phyloP scores from a whole-genome alignment of 2,113 vertebrate genomes.

The Coptodon rendalli region DNA sequence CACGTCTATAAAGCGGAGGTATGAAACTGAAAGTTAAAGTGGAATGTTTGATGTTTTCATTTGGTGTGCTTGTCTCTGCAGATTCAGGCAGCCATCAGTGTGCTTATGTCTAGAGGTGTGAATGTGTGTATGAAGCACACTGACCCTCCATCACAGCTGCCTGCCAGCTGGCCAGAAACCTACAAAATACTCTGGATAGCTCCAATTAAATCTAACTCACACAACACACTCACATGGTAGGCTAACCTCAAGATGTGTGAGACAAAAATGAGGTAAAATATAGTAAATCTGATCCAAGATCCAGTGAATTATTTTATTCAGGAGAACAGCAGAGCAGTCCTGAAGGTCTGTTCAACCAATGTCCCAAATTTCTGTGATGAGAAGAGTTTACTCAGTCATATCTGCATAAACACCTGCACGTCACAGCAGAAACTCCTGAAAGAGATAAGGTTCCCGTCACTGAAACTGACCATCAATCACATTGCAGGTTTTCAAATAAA shows the following conservation, averaged over 20 bases:
- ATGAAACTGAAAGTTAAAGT: not conserved
- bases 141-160: conserved; percentile 45
- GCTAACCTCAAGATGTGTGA: not conserved
- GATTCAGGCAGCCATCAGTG: not conserved
- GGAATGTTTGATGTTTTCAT: not conserved
- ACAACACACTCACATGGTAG: not conserved
- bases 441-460: not conserved
- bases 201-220: not conserved
- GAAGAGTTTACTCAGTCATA: not conserved
- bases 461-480: not conserved
- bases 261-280: not conserved
- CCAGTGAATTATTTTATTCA: not conserved
- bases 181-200: not conserved
- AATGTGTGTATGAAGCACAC: conserved; percentile 20
- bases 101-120: not conserved
- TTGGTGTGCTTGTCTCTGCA: not conserved
- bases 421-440: not conserved
- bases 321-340: not conserved
- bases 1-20: not conserved
- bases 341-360: not conserved
- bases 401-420: not conserved
- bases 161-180: conserved; percentile 6
- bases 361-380: not conserved
- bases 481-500: not conserved
- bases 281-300: not conserved